Conservation (phyloP, 2,113 vertebrate genomes). For the Jaculus jaculus region DNA sequence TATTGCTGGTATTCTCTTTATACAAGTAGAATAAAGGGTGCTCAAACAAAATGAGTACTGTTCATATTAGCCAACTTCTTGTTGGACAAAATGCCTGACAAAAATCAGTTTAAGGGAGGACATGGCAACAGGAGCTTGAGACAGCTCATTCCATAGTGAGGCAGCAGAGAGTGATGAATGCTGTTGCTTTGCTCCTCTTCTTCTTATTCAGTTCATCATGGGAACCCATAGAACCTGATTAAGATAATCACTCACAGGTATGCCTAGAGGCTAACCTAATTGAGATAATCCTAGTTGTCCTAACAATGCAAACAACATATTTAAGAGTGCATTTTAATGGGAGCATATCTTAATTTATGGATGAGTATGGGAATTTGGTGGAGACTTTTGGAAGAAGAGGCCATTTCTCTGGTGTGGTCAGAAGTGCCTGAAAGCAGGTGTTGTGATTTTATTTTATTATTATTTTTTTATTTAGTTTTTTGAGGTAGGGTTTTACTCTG, state of each 20-base stretch:
- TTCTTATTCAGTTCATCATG: too few relatives aligned
- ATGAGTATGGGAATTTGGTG: conserved; percentile 9
- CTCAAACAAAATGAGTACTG: background rate
- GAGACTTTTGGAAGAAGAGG: conserved; percentile 4
- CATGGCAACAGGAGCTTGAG: too few relatives aligned
- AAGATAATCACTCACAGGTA: too few relatives aligned
- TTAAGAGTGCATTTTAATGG: conserved; percentile 46
- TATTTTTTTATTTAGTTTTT: background rate
- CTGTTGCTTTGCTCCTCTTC: too few relatives aligned
- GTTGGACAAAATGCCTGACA: too few relatives aligned
- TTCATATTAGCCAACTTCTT: too few relatives aligned
- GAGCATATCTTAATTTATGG: background rate
- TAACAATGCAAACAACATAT: background rate
- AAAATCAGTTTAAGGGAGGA: too few relatives aligned
- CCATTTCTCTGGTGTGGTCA: background rate
- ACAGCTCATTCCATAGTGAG: too few relatives aligned
- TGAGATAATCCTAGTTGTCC: background rate
- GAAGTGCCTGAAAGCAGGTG: background rate
- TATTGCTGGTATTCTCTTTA: background rate
- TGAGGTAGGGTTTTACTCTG: too few relatives aligned
- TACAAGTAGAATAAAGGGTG: background rate
- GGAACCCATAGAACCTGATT: too few relatives aligned
- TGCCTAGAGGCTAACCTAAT: too few relatives aligned
- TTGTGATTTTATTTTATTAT: background rate
- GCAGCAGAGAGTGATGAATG: too few relatives aligned